Conservation (phyloP, 2,888 invertebrate species). For the Drosophila engyochracea region DNA sequence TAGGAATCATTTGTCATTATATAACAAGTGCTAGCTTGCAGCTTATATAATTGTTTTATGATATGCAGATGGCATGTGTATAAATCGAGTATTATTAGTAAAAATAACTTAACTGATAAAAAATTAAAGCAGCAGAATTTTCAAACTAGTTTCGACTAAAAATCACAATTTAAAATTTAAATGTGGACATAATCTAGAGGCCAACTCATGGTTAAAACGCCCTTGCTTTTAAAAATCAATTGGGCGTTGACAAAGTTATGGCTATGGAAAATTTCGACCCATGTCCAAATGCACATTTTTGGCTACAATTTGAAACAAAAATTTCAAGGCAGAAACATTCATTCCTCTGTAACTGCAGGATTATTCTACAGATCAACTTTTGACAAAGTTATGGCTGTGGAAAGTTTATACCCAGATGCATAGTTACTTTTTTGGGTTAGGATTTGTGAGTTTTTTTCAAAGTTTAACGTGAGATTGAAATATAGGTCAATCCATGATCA, state of each 20-base stretch:
- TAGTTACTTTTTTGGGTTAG: neutral
- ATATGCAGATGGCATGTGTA: neutral
- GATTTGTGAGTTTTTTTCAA: neutral
- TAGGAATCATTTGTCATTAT: neutral
- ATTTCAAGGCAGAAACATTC: neutral
- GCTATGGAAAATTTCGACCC: neutral
- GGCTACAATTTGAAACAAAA: too few relatives aligned
- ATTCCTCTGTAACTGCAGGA: neutral
- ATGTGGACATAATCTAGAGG: neutral
- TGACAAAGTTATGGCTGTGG: neutral
- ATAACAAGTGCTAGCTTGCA: neutral
- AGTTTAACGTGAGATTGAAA: neutral
- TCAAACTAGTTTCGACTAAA: neutral
- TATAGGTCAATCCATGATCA: neutral
- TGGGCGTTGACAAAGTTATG: neutral
- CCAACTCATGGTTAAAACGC: neutral
- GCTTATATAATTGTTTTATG: neutral
- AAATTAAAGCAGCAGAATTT: neutral
- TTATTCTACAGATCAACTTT: neutral
- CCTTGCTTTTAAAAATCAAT: neutral
- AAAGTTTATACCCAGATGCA: neutral
- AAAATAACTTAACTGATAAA: neutral
- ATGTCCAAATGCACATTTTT: too few relatives aligned
- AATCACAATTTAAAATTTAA: neutral
- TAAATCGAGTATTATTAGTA: neutral